Evolutionary conservation across 2,888 invertebrate genomes (phyloP).

Genomic region (Netelia virgata): DNA sequence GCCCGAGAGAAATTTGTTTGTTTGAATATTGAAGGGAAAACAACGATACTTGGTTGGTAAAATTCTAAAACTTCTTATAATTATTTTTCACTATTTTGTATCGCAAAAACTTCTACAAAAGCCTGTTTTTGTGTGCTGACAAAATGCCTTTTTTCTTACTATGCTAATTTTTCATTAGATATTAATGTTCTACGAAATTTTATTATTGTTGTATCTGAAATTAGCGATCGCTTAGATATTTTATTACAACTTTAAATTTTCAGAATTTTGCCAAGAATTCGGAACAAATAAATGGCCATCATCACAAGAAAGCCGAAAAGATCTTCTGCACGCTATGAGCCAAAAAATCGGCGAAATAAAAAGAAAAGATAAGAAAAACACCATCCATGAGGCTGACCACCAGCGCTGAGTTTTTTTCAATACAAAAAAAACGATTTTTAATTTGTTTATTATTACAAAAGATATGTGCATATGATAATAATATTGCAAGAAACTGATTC

Average conservation of each 20-base stretch:
- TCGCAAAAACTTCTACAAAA: slow-evolving; percentile 25
- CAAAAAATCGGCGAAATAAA: slow-evolving; percentile 22
- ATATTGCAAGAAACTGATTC: too few species aligned
- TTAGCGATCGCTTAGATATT: slow-evolving; percentile 16
- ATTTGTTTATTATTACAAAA: neutral
- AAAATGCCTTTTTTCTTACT: too few species aligned
- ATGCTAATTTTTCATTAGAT: too few species aligned
- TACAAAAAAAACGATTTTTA: slow-evolving; percentile 2
- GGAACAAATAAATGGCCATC: slow-evolving; percentile 29
- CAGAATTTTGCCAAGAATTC: slow-evolving; percentile 40
- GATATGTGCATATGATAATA: too few species aligned
- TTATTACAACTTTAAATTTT: slow-evolving; percentile 39
- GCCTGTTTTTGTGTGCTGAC: slow-evolving; percentile 20
- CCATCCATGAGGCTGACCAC: neutral
- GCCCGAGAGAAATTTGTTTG: slow-evolving; percentile 30
- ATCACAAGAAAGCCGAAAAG: slow-evolving; percentile 33
- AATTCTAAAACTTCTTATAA: neutral
- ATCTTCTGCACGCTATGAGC: slow-evolving; percentile 23
- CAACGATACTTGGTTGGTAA: slow-evolving; percentile 28
- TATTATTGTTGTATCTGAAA: slow-evolving; percentile 30
- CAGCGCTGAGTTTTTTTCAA: slow-evolving; percentile 21
- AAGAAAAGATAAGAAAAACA: slow-evolving; percentile 15
- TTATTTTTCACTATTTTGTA: slow-evolving; percentile 16
- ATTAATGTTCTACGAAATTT: slow-evolving; percentile 2
- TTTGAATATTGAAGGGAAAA: slow-evolving; percentile 27